Percentiles rank a stretch among this genome's conserved stretches.
Evolutionary conservation across 2,888 invertebrate genomes (phyloP).

Genomic region (Trachelus iudaicus): DNA sequence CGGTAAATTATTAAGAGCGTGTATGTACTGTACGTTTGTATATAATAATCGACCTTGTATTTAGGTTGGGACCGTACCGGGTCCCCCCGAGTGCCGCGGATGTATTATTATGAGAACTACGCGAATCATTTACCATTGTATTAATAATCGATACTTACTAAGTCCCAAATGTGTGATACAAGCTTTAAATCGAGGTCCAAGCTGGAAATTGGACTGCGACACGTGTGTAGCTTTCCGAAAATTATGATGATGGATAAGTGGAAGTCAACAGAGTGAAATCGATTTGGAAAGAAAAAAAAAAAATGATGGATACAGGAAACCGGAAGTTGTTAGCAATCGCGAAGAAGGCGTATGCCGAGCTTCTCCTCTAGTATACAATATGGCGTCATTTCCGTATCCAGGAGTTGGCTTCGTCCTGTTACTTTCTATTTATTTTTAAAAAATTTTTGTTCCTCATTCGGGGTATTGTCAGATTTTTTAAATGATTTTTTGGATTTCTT

Average conservation of each 20-base stretch:
- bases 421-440: too few species aligned
- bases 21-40: constrained; percentile 16
- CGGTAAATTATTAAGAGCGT: not conserved
- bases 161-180: constrained; percentile 21
- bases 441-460: too few species aligned
- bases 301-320: too few species aligned
- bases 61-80: not conserved
- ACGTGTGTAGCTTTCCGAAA: not conserved
- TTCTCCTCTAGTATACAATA: not conserved
- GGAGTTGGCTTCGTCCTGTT: too few species aligned
- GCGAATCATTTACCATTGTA: not conserved
- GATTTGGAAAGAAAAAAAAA: too few species aligned
- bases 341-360: not conserved
- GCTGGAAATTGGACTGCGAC: constrained; percentile 7
- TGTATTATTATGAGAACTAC: not conserved
- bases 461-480: not conserved
- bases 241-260: constrained; percentile 1
- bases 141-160: constrained; percentile 9
- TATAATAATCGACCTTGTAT: constrained; percentile 16
- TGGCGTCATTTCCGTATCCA: too few species aligned
- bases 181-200: constrained; percentile 21
- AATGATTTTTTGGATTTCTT: not conserved
- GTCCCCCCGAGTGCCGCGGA: not conserved
- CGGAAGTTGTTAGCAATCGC: too few species aligned
- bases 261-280: too few species aligned